Conservation (phyloP, 1,140 invertebrate species). For the Araneus ventricosus region DNA sequence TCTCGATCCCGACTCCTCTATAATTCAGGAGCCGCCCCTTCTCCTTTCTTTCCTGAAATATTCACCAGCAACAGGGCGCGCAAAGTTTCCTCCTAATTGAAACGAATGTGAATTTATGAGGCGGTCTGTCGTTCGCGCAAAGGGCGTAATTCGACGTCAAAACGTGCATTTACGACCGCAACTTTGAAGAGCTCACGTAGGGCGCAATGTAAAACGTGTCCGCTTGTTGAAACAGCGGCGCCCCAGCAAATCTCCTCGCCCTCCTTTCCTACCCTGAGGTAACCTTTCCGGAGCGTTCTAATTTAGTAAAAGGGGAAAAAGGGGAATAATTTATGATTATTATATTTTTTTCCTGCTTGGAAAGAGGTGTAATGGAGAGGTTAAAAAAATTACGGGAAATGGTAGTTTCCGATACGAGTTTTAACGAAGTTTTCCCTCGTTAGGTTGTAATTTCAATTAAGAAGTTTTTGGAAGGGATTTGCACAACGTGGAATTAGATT, state of each 20-base stretch:
- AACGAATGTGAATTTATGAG: constrained; percentile 70
- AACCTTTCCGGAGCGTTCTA: not conserved
- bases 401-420: constrained; percentile 8
- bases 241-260: not conserved
- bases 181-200: constrained; percentile 58
- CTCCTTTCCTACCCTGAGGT: not conserved
- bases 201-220: constrained; percentile 66
- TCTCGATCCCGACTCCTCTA: constrained; percentile 2
- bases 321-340: constrained; percentile 12
- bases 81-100: constrained; percentile 51
- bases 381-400: constrained; percentile 57
- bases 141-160: constrained; percentile 60
- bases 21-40: constrained; percentile 49
- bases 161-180: constrained; percentile 57
- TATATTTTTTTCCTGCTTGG: not conserved
- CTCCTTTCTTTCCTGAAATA: constrained; percentile 55
- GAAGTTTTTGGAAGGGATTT: constrained; percentile 33
- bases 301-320: constrained; percentile 46
- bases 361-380: constrained; percentile 20
- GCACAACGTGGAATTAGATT: constrained; percentile 11
- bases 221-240: constrained; percentile 8
- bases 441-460: constrained; percentile 68
- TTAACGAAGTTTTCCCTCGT: constrained; percentile 55
- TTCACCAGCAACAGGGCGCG: constrained; percentile 49
- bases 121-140: not conserved